Evolutionary conservation across 2,888 invertebrate genomes (phyloP).

Genomic region (Hermaeophaga mercurialis): DNA sequence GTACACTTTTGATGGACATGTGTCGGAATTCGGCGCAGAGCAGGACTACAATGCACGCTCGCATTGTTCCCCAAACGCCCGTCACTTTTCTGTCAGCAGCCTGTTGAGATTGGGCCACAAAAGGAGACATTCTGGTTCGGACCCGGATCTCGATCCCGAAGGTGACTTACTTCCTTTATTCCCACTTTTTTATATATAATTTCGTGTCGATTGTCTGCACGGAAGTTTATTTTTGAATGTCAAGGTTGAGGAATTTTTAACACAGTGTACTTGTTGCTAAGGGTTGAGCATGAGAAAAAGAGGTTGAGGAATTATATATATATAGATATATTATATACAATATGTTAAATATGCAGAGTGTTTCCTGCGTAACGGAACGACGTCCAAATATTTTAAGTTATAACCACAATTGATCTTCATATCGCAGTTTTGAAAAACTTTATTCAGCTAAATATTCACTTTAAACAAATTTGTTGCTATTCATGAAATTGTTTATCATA

Average conservation of each 20-base stretch:
- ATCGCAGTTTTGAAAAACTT: too few species aligned
- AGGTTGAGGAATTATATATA: too few species aligned
- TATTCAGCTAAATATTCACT: too few species aligned
- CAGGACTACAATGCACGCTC: constrained; percentile 41
- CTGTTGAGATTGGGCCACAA: constrained; percentile 52
- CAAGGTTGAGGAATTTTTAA: constrained; percentile 1
- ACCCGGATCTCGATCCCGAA: constrained; percentile 50
- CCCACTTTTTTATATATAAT: constrained; percentile 18
- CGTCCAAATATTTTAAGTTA: too few species aligned
- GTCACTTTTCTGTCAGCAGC: constrained; percentile 56
- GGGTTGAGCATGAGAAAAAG: too few species aligned
- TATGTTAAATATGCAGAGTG: too few species aligned
- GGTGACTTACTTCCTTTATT: constrained; percentile 43
- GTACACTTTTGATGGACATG: constrained; percentile 48
- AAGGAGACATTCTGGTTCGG: constrained; percentile 47
- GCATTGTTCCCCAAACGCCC: constrained; percentile 48
- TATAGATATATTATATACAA: too few species aligned
- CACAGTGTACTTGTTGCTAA: too few species aligned
- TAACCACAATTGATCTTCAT: too few species aligned
- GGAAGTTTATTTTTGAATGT: constrained; percentile 16
- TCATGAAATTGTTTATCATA: too few species aligned
- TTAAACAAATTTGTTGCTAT: too few species aligned
- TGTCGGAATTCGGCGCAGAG: constrained; percentile 41
- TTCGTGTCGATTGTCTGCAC: constrained; percentile 10
- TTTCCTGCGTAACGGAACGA: too few species aligned